A percentile compares a stretch with the other conserved stretches of the same genome.
Conservation (phyloP, 1,140 invertebrate genomes). For the Bombus consobrinus region DNA sequence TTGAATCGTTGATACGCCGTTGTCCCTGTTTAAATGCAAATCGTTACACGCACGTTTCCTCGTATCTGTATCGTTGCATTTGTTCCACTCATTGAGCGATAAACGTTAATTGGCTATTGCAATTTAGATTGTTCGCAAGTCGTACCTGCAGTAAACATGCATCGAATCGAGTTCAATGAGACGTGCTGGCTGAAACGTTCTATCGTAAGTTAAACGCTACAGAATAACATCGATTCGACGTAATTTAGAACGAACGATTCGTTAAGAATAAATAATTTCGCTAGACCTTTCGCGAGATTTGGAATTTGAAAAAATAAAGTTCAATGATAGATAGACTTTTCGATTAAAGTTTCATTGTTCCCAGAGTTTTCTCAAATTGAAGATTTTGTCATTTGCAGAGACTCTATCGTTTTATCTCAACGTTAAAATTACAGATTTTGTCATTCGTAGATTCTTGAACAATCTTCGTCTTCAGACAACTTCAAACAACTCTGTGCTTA, state of each 20-base stretch:
- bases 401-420: no score
- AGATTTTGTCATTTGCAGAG: no score
- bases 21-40: neutral
- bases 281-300: no score
- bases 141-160: neutral
- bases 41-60: no score
- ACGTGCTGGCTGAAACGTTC: neutral
- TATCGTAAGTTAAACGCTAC: no score
- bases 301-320: no score
- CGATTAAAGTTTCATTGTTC: no score
- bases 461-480: neutral
- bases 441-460: neutral
- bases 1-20: neutral
- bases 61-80: neutral
- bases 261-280: no score
- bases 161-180: neutral
- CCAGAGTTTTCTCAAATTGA: no score
- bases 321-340: no score
- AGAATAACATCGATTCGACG: neutral
- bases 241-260: neutral
- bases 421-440: neutral
- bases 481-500: neutral
- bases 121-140: neutral
- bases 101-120: neutral
- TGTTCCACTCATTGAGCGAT: neutral